Evolutionary conservation across 2,113 vertebrate species (phyloP).

Genomic region (Labeo rohita): DNA sequence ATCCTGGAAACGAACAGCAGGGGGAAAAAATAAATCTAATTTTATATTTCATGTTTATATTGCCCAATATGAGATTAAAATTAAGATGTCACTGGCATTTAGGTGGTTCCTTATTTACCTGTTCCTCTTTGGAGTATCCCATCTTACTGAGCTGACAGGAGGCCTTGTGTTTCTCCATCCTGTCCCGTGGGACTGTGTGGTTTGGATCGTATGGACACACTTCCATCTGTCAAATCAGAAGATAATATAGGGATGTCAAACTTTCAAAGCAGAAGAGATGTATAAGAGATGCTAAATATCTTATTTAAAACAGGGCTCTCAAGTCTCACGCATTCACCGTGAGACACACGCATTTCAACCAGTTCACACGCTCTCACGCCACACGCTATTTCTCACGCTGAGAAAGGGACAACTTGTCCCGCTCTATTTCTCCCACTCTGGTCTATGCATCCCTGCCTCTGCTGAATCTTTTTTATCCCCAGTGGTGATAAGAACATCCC

Average conservation of each 20-base stretch:
- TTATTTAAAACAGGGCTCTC: too few relatives aligned
- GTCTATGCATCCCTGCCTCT: too few relatives aligned
- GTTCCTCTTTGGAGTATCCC: slow-evolving; percentile 85
- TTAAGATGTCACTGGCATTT: background rate
- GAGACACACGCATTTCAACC: too few relatives aligned
- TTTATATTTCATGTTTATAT: background rate
- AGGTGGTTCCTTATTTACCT: slow-evolving; percentile 69
- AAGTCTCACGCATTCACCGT: too few relatives aligned
- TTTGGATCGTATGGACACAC: slow-evolving; percentile 83
- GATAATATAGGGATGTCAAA: background rate
- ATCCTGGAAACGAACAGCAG: slow-evolving; percentile 68
- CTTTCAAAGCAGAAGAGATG: background rate
- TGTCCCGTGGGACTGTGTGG: slow-evolving; percentile 81
- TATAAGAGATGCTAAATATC: background rate
- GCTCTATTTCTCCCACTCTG: too few relatives aligned
- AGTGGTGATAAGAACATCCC: too few relatives aligned
- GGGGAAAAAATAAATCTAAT: background rate
- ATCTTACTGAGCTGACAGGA: slow-evolving; percentile 80
- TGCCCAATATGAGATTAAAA: too few relatives aligned
- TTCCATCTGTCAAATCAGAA: slow-evolving; percentile 74
- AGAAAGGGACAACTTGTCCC: too few relatives aligned
- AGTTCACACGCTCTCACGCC: too few relatives aligned
- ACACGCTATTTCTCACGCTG: too few relatives aligned
- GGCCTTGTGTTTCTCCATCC: slow-evolving; percentile 82
- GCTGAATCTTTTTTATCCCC: too few relatives aligned